These are phyloP conservation scores for Drosophila orosa DNA, from an alignment of 1,140 invertebrate genomes.

Conservation along the genomic window DNA sequence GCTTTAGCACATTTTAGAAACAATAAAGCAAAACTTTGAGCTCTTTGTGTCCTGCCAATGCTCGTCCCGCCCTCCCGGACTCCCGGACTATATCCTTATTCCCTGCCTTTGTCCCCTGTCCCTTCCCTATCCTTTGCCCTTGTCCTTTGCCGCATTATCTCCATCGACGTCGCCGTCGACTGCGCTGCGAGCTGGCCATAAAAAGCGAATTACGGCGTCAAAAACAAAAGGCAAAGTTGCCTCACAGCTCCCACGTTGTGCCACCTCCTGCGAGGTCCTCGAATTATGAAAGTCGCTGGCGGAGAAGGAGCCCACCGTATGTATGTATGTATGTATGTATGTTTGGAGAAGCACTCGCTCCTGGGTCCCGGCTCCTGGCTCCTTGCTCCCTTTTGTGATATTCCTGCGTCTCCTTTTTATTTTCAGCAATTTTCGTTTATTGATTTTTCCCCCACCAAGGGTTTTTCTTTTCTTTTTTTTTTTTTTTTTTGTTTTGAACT, in stretches of 20 bases:
- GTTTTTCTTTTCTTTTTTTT: background rate
- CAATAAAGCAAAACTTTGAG: conserved; percentile 79
- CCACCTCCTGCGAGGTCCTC: background rate
- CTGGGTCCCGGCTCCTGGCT: background rate
- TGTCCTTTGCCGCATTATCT: conserved; percentile 50
- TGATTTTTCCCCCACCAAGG: conserved; percentile 52
- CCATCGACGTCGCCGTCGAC: conserved; percentile 40
- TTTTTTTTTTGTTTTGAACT: background rate
- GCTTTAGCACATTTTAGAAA: conserved; percentile 78
- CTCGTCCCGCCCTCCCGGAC: conserved; percentile 9
- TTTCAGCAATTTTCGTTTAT: conserved; percentile 66
- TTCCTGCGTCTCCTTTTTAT: conserved; percentile 58
- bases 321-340: conserved; percentile 2
- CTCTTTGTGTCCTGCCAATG: conserved; percentile 65
- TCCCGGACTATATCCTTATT: conserved; percentile 20
- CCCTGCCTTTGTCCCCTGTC: background rate
- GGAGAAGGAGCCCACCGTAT: background rate
- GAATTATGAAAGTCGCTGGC: conserved; percentile 50
- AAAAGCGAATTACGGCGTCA: conserved; percentile 65
- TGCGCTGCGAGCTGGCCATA: conserved; percentile 53
- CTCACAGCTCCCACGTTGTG: conserved; percentile 1
- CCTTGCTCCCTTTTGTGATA: conserved; percentile 24
- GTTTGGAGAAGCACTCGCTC: conserved; percentile 1
- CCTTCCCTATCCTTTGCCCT: background rate
- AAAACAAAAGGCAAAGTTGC: conserved; percentile 65